phyloP scores from a whole-genome alignment of 2,113 vertebrate genomes.

The Excalfactoria chinensis region DNA sequence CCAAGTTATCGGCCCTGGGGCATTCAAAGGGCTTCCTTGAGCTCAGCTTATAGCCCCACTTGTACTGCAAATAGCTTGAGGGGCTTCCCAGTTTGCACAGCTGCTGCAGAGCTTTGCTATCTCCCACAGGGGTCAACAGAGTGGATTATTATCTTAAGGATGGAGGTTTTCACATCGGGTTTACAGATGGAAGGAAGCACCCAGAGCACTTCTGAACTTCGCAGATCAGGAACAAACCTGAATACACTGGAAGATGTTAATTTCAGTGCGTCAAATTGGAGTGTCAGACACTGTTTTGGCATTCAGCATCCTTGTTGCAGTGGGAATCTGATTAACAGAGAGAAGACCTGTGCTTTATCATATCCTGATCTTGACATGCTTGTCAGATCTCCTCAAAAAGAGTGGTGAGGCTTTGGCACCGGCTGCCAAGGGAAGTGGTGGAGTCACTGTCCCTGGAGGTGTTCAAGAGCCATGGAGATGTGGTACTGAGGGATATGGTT shows the following conservation, averaged over 20 bases:
- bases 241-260: background rate
- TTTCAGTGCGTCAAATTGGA: background rate
- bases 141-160: background rate
- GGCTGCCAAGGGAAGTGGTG: no score
- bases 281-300: background rate
- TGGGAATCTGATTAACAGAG: no score
- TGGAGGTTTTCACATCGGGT: no score
- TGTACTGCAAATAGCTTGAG: background rate
- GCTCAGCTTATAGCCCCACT: background rate
- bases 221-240: background rate
- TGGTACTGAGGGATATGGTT: no score
- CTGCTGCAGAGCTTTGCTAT: background rate
- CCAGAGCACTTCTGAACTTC: background rate
- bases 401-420: no score
- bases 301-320: background rate
- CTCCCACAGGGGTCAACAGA: background rate
- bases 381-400: no score
- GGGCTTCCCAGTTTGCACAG: background rate
- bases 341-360: no score
- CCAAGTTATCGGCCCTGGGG: background rate
- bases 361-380: no score
- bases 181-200: background rate
- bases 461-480: no score
- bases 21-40: background rate
- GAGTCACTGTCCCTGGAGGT: no score